phyloP scores from a whole-genome alignment of 2,797 vertebrate genomes.

The Anniella stebbinsi region DNA sequence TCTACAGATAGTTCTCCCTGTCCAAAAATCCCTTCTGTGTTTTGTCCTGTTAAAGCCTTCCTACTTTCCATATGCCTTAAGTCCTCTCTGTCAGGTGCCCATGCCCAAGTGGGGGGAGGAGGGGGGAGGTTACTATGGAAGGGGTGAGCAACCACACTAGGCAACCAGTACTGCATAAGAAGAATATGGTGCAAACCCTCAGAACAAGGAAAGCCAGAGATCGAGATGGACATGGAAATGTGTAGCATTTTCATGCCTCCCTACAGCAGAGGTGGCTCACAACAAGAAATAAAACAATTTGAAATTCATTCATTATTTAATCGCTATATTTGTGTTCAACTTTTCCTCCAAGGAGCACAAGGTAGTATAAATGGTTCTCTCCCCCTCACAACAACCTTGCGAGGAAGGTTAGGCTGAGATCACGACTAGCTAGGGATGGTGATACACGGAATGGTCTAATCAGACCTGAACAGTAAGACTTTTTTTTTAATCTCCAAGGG shows the following conservation, averaged over 20 bases:
- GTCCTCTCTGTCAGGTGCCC: neutral
- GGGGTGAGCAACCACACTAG: neutral
- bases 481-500: no score
- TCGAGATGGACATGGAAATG: no score
- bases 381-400: no score
- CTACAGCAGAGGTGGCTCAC: no score
- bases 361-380: no score
- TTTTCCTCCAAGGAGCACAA: no score
- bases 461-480: no score
- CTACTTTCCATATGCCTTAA: neutral
- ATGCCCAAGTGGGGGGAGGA: neutral
- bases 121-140: neutral
- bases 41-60: conserved; percentile 4
- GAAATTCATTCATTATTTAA: neutral
- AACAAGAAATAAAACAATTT: neutral
- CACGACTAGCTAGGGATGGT: no score
- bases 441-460: no score
- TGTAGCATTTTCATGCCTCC: no score
- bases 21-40: conserved; percentile 11
- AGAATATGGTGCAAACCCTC: neutral
- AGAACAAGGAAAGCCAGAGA: neutral
- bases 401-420: no score
- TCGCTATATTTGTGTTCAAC: no score
- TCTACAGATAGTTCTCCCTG: conserved; percentile 13
- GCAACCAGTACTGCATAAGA: neutral